A percentile compares a stretch with the other conserved stretches of the same genome.
phyloP scores from a whole-genome alignment of 2,888 invertebrate species.

The Agonopterix alstromeriana region DNA sequence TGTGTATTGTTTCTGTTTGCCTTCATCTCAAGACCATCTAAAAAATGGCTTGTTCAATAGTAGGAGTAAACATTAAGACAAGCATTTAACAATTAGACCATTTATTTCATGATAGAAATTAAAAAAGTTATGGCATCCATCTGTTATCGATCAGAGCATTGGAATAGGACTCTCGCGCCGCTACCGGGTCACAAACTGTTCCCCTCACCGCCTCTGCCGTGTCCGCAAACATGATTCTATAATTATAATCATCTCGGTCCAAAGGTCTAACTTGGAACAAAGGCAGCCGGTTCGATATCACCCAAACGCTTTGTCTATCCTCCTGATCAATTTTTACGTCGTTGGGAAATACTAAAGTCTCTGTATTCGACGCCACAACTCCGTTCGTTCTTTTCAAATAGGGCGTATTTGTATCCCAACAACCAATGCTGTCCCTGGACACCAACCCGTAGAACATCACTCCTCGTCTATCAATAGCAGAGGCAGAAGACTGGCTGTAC shows the following conservation, averaged over 20 bases:
- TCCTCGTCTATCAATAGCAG: conserved; percentile 82
- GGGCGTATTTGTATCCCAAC: conserved; percentile 86
- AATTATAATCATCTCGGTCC: conserved; percentile 81
- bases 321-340: conserved; percentile 87
- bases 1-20: no score
- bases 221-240: conserved; percentile 82
- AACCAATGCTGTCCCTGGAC: conserved; percentile 84
- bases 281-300: conserved; percentile 85
- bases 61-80: no score
- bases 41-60: no score
- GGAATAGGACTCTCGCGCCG: no score
- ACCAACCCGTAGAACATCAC: conserved; percentile 89
- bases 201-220: conserved; percentile 79
- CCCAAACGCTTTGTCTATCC: conserved; percentile 82
- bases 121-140: no score
- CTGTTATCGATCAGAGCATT: no score
- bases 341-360: conserved; percentile 86
- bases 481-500: conserved; percentile 83
- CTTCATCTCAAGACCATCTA: no score
- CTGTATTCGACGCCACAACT: conserved; percentile 77
- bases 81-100: no score
- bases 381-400: conserved; percentile 80
- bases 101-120: no score
- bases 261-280: conserved; percentile 82
- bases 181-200: conserved; percentile 82